Conservation (phyloP, 2,113 vertebrate species). For the Nannobrachium achirus region DNA sequence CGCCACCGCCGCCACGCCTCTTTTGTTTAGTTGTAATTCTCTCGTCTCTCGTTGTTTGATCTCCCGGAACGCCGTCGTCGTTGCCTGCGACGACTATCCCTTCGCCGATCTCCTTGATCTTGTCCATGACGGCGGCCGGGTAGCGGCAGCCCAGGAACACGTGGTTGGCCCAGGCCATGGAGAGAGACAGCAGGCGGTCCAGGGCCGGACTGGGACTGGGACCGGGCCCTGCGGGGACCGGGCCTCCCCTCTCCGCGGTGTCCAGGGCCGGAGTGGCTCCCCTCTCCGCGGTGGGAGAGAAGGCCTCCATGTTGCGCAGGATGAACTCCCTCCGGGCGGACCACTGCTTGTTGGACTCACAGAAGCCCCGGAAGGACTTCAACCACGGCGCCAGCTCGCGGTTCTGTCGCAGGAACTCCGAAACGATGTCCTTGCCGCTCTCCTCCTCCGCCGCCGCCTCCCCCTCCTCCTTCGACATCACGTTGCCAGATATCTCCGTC, state of each 20-base stretch:
- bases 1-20: too few species aligned
- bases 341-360: constrained; percentile 94
- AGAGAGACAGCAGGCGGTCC: constrained; percentile 84
- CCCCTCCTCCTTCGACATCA: too few species aligned
- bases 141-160: constrained; percentile 96
- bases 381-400: constrained; percentile 83
- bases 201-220: too few species aligned
- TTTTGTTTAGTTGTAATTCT: too few species aligned
- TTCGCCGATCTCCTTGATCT: constrained; percentile 91
- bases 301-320: constrained; percentile 87
- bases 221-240: too few species aligned
- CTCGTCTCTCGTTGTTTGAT: too few species aligned
- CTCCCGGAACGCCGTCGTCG: too few species aligned
- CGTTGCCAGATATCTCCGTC: too few species aligned
- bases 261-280: constrained; percentile 73
- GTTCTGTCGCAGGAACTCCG: constrained; percentile 86
- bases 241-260: constrained; percentile 61
- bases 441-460: constrained; percentile 70
- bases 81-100: constrained; percentile 82
- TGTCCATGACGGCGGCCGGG: constrained; percentile 89
- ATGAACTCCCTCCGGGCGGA: constrained; percentile 89
- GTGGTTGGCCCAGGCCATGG: constrained; percentile 95
- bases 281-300: constrained; percentile 74
- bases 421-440: constrained; percentile 71
- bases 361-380: constrained; percentile 80